Conservation (phyloP, 2,888 invertebrate genomes). For the Sepiola atlantica region DNA sequence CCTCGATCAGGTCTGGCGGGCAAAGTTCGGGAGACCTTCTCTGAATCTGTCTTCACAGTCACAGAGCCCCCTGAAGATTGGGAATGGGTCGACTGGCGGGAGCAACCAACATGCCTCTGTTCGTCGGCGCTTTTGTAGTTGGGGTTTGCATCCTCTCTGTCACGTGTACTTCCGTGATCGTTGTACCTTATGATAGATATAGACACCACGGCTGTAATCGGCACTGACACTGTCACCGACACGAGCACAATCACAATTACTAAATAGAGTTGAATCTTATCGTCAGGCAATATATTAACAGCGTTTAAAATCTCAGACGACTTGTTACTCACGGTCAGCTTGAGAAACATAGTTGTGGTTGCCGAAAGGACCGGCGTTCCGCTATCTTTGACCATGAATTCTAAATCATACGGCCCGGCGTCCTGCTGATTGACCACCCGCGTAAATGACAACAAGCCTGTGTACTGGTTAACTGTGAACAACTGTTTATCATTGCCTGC, state of each 20-base stretch:
- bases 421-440: neutral
- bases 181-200: constrained; percentile 19
- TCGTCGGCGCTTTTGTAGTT: constrained; percentile 19
- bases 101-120: neutral
- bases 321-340: neutral
- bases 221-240: constrained; percentile 13
- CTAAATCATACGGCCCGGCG: neutral
- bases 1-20: neutral
- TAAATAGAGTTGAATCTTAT: neutral
- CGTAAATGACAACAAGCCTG: neutral
- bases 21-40: constrained; percentile 22
- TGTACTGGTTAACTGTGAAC: neutral
- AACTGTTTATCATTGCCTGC: neutral
- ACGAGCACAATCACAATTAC: constrained; percentile 19
- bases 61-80: constrained; percentile 6
- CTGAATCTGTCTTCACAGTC: constrained; percentile 20
- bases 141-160: neutral
- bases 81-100: neutral
- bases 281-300: constrained; percentile 13
- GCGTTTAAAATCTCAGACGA: neutral
- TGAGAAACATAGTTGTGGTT: constrained; percentile 5
- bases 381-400: neutral
- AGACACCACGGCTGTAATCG: constrained; percentile 32
- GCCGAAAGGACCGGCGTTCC: constrained; percentile 6
- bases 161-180: neutral